Conservation (phyloP, 2,113 vertebrate species). For the Neolamprologus variostigma region DNA sequence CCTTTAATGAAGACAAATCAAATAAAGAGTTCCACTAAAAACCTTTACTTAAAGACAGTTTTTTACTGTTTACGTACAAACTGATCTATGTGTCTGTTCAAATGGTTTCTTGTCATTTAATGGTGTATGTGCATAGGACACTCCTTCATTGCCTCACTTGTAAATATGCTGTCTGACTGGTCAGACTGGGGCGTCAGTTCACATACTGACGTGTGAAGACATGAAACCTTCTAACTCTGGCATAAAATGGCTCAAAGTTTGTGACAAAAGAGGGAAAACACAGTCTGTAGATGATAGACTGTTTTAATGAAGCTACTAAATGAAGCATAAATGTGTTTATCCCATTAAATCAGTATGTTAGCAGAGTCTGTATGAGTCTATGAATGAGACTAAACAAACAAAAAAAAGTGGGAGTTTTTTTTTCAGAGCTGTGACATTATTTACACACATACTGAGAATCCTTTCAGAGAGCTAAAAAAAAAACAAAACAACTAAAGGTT, state of each 20-base stretch:
- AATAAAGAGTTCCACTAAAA: neutral
- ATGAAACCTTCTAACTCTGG: neutral
- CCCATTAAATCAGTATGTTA: accelerated
- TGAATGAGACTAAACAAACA: neutral
- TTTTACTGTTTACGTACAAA: neutral
- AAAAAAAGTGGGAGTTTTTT: neutral
- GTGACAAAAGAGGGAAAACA: neutral
- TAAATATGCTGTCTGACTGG: neutral
- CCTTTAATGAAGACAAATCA: neutral
- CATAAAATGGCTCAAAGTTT: neutral
- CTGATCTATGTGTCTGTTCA: neutral
- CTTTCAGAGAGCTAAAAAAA: neutral
- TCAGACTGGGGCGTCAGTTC: neutral
- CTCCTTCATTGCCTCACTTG: neutral
- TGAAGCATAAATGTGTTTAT: neutral
- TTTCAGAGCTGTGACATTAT: neutral
- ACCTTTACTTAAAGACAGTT: neutral
- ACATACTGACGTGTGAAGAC: neutral
- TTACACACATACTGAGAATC: neutral
- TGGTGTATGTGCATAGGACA: neutral
- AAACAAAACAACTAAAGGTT: neutral
- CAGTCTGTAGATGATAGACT: neutral
- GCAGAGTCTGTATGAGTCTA: neutral
- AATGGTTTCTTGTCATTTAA: neutral
- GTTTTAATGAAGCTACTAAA: neutral